Conservation (phyloP, 2,888 invertebrate genomes). For the Acleris cristana region DNA sequence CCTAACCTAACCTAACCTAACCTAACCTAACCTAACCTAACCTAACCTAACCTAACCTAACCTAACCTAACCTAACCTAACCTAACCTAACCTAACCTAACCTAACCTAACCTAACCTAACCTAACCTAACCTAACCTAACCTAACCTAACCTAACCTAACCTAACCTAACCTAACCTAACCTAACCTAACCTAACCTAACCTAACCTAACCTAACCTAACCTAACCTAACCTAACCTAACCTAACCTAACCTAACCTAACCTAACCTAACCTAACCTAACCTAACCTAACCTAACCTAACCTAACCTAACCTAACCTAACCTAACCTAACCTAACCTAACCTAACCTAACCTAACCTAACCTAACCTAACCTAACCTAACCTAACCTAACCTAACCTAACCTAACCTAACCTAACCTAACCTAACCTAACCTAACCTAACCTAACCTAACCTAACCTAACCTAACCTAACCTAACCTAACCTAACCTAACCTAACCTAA, state of each 20-base stretch:
- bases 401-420: conserved; percentile 23
- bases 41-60: conserved; percentile 4
- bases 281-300: conserved; percentile 20
- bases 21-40: conserved; percentile 8
- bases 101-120: conserved; percentile 7
- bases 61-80: conserved; percentile 8
- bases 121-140: conserved; percentile 9
- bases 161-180: conserved; percentile 22
- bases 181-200: conserved; percentile 24
- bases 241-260: conserved; percentile 20
- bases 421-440: conserved; percentile 30
- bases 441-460: conserved; percentile 30
- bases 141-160: conserved; percentile 11
- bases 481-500: conserved; percentile 30
- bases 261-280: conserved; percentile 24
- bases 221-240: conserved; percentile 1
- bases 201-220: background rate
- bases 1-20: conserved; percentile 6
- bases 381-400: conserved; percentile 20
- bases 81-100: conserved; percentile 9
- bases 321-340: conserved; percentile 20
- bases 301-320: conserved; percentile 20
- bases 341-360: conserved; percentile 20
- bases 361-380: conserved; percentile 20
- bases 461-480: conserved; percentile 30